These are phyloP conservation scores for Troides aeacus DNA, from an alignment of 2,888 invertebrate genomes.

Conservation along the genomic window DNA sequence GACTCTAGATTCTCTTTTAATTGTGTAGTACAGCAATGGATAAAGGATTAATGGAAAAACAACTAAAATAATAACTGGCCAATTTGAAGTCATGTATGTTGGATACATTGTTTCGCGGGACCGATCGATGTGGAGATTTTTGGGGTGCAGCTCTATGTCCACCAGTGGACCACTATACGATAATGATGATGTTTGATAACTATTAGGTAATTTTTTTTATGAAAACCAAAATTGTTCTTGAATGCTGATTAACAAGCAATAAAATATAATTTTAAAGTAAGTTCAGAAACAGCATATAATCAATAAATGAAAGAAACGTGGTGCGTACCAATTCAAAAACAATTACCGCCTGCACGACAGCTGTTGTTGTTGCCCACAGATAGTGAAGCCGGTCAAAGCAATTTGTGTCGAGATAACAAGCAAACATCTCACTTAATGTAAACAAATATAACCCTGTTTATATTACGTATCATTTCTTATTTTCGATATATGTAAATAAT, in stretches of 20 bases:
- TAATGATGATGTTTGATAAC: no score
- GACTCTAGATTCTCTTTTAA: no score
- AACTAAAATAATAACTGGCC: no score
- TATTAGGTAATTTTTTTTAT: no score
- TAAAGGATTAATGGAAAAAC: no score
- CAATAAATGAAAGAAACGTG: slow-evolving; percentile 41
- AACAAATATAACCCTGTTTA: slow-evolving; percentile 28
- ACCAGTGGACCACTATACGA: no score
- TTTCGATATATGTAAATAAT: not conserved
- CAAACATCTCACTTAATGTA: slow-evolving; percentile 28
- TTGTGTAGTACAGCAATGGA: no score
- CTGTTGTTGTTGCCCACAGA: slow-evolving; percentile 43
- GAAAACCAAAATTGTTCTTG: no score
- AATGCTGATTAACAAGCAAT: not conserved
- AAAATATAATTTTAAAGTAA: not conserved
- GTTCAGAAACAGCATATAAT: slow-evolving; percentile 36
- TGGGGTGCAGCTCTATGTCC: no score
- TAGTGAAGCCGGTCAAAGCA: slow-evolving; percentile 52
- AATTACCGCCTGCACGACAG: slow-evolving; percentile 46
- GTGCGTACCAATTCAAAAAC: slow-evolving; percentile 47
- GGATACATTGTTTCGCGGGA: no score
- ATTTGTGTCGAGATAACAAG: slow-evolving; percentile 50
- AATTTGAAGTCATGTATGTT: no score
- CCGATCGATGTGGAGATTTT: no score
- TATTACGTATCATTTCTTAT: not conserved